A percentile compares a stretch with the other conserved stretches of the same genome.
phyloP scores from a whole-genome alignment of 1,140 invertebrate genomes.

The Drosophila prosaltans region DNA sequence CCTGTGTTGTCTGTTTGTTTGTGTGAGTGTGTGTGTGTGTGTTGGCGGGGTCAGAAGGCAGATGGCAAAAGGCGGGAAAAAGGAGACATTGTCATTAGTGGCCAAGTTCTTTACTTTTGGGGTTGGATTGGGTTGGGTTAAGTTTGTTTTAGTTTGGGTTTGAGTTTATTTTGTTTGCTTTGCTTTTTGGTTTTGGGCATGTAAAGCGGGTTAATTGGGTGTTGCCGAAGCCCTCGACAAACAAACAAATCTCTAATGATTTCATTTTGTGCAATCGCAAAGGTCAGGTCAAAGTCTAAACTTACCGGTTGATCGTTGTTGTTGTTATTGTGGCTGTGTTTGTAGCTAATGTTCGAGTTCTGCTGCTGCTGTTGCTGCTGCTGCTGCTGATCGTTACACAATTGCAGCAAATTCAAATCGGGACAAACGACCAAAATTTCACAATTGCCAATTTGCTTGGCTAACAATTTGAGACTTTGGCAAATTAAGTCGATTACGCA shows the following conservation, averaged over 20 bases:
- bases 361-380: constrained; percentile 48
- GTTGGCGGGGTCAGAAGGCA: constrained; percentile 44
- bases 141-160: not conserved
- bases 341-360: constrained; percentile 18
- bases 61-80: constrained; percentile 38
- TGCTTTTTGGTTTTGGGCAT: constrained; percentile 35
- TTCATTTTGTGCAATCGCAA: constrained; percentile 66
- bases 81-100: constrained; percentile 70
- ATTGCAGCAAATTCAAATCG: constrained; percentile 75
- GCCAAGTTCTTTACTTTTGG: constrained; percentile 50
- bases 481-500: constrained; percentile 83
- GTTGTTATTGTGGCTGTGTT: constrained; percentile 25
- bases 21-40: not conserved
- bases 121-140: not conserved
- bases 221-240: constrained; percentile 34
- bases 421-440: constrained; percentile 81
- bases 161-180: constrained; percentile 13
- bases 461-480: constrained; percentile 82
- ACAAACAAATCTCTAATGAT: constrained; percentile 43
- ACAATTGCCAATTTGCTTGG: constrained; percentile 81
- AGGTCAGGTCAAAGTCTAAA: constrained; percentile 62
- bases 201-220: constrained; percentile 79
- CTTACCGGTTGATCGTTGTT: constrained; percentile 67
- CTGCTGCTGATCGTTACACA: constrained; percentile 68
- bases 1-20: constrained; percentile 24